phyloP scores from a whole-genome alignment of 2,797 vertebrate species.

The Darevskia nairensis region DNA sequence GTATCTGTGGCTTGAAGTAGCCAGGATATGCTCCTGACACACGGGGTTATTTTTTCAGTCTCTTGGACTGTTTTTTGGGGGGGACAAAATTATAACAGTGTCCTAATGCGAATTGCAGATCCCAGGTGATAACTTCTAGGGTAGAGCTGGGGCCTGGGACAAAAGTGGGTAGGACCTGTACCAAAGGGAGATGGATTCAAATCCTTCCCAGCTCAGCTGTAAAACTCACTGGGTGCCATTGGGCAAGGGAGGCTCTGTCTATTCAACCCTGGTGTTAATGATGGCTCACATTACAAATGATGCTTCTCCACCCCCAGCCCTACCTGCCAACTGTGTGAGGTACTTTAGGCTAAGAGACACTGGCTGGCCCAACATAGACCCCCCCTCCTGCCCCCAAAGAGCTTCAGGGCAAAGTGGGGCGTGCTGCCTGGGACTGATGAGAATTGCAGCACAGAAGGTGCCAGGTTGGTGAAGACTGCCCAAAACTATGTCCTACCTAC shows the following conservation, averaged over 20 bases:
- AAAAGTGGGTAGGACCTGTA: background rate
- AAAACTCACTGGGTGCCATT: background rate
- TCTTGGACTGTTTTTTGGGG: background rate
- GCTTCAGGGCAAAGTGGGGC: background rate
- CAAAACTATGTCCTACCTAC: too few relatives aligned
- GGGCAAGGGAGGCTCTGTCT: background rate
- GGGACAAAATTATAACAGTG: background rate
- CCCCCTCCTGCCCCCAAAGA: too few relatives aligned
- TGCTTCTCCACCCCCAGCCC: too few relatives aligned
- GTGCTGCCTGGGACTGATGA: too few relatives aligned
- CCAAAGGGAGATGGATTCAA: background rate
- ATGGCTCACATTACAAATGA: background rate
- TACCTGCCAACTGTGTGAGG: background rate
- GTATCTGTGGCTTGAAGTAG: background rate
- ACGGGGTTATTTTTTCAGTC: background rate
- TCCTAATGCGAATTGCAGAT: background rate
- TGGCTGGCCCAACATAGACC: background rate
- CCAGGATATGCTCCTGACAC: background rate
- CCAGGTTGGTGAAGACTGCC: too few relatives aligned
- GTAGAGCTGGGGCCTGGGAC: too few relatives aligned
- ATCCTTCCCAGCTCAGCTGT: background rate
- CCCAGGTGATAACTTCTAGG: background rate
- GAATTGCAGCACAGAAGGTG: too few relatives aligned
- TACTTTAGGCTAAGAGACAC: background rate
- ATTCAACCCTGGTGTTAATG: background rate